A percentile compares a stretch with the other conserved stretches of the same genome.
phyloP scores from a whole-genome alignment of 2,113 vertebrate genomes.

The Channa maculata region DNA sequence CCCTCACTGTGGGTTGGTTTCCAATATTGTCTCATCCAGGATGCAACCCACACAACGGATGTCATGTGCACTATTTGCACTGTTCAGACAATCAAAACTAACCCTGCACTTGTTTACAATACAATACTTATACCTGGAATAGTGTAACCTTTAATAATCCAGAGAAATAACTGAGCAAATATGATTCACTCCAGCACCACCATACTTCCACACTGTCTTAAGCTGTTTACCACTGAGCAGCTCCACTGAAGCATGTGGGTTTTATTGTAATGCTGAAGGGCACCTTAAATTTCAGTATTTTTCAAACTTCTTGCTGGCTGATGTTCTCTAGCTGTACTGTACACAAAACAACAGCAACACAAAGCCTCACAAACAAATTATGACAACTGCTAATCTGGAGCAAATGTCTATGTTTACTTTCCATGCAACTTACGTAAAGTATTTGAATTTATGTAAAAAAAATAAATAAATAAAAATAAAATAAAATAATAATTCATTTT shows the following conservation, averaged over 20 bases:
- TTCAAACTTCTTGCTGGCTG: background rate
- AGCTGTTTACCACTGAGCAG: constrained; percentile 28
- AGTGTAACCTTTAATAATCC: constrained; percentile 29
- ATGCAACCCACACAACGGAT: constrained; percentile 10
- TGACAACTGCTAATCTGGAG: background rate
- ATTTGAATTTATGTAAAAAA: background rate
- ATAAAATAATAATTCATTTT: background rate
- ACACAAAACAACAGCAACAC: background rate
- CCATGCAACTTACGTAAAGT: background rate
- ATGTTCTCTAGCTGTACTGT: background rate
- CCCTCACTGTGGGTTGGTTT: background rate
- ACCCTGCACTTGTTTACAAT: constrained; percentile 19
- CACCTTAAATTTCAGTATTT: constrained; percentile 10
- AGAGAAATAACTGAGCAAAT: constrained; percentile 8
- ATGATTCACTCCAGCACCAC: constrained; percentile 2
- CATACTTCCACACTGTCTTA: background rate
- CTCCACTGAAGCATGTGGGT: constrained; percentile 16
- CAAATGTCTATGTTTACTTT: background rate
- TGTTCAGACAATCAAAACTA: constrained; percentile 23
- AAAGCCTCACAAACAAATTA: too few species aligned
- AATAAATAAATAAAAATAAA: too few species aligned
- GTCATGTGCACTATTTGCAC: constrained; percentile 8
- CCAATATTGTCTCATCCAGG: constrained; percentile 16
- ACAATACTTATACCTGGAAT: background rate
- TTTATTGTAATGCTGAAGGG: constrained; percentile 20